These are phyloP conservation scores for Leucophenga maculata DNA, from an alignment of 2,888 invertebrate genomes.

Conservation along the genomic window DNA sequence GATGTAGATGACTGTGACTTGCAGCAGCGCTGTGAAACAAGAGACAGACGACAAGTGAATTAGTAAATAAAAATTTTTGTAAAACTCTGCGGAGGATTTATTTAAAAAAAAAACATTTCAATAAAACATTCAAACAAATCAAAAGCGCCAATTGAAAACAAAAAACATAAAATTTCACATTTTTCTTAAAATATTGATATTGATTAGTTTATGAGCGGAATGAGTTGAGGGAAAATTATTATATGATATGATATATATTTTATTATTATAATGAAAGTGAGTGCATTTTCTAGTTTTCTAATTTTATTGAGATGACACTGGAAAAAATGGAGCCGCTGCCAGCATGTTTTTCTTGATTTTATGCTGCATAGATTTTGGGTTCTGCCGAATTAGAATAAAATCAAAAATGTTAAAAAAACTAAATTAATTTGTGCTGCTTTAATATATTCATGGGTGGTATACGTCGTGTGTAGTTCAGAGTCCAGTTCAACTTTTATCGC, in stretches of 20 bases:
- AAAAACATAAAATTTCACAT: background rate
- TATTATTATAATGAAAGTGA: background rate
- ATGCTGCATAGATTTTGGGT: too few species aligned
- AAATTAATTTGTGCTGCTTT: too few species aligned
- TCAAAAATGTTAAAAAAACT: too few species aligned
- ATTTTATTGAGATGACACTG: background rate
- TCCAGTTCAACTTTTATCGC: too few species aligned
- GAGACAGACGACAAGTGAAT: constrained; percentile 33
- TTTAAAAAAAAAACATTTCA: background rate
- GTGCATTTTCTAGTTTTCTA: background rate
- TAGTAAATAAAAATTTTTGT: background rate
- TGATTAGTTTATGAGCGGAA: background rate
- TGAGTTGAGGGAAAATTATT: background rate
- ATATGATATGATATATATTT: too few species aligned
- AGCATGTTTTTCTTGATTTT: too few species aligned
- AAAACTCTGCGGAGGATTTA: background rate
- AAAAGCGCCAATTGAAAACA: constrained; percentile 15
- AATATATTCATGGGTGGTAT: too few species aligned
- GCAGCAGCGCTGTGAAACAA: constrained; percentile 58
- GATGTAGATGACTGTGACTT: constrained; percentile 65
- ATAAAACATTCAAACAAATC: constrained; percentile 19
- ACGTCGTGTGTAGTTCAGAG: too few species aligned
- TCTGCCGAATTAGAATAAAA: too few species aligned
- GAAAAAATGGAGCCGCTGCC: too few species aligned
- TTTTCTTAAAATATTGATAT: constrained; percentile 2